Percentiles rank a stretch among this genome's conserved stretches.
Conservation (phyloP, 92 coral and sea anemone species). For the Plumapathes pennacea region DNA sequence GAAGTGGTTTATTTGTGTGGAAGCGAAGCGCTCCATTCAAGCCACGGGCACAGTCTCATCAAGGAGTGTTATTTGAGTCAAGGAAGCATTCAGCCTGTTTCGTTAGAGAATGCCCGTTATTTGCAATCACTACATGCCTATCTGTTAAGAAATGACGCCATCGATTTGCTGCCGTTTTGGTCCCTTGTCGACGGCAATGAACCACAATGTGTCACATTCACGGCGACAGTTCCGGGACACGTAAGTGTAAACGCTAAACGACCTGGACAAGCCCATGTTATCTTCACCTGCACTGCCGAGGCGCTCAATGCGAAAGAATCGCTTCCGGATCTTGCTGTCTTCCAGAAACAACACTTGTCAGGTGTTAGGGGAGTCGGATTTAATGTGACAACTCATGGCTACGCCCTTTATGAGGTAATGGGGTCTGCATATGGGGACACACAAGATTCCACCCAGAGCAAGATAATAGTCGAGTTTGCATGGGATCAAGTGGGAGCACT, state of each 20-base stretch:
- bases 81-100: slow-evolving; percentile 34
- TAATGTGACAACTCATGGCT: slow-evolving; percentile 72
- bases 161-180: slow-evolving; percentile 66
- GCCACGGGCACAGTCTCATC: slow-evolving; percentile 32
- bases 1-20: slow-evolving; percentile 61
- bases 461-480: slow-evolving; percentile 85
- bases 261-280: slow-evolving; percentile 15
- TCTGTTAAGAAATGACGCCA: slow-evolving; percentile 38
- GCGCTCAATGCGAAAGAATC: slow-evolving; percentile 30
- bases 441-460: slow-evolving; percentile 55
- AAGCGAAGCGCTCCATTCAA: slow-evolving; percentile 57
- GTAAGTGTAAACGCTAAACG: neutral
- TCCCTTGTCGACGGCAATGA: slow-evolving; percentile 53
- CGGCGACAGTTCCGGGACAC: slow-evolving; percentile 59
- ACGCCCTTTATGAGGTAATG: slow-evolving; percentile 75
- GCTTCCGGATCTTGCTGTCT: slow-evolving; percentile 37
- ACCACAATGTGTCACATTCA: slow-evolving; percentile 47
- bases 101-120: slow-evolving; percentile 66
- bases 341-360: slow-evolving; percentile 26
- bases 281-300: slow-evolving; percentile 6
- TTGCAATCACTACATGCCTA: slow-evolving; percentile 68
- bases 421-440: slow-evolving; percentile 41
- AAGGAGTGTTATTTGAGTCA: slow-evolving; percentile 46
- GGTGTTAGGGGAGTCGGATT: neutral
- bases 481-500: slow-evolving; percentile 75